phyloP scores from a whole-genome alignment of 2,113 vertebrate genomes.

The Eulemur macaco region DNA sequence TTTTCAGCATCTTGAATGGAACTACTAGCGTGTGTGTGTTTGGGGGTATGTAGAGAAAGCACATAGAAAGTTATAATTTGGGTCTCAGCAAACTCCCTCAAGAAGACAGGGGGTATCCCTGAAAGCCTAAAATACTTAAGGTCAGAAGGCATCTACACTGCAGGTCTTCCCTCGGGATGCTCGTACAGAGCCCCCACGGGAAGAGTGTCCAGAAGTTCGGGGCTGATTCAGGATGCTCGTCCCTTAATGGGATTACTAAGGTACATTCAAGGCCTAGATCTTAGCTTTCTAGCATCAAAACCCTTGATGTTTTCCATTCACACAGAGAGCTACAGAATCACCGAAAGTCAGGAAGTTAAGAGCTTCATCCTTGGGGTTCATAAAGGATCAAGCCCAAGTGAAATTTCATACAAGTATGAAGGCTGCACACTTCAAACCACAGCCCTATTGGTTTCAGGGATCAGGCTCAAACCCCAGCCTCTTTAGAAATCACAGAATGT shows the following conservation, averaged over 20 bases:
- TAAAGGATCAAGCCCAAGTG: neutral
- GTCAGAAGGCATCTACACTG: accelerated
- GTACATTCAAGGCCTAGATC: neutral
- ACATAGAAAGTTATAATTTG: neutral
- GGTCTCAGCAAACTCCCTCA: neutral
- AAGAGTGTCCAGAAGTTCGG: neutral
- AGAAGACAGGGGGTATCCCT: neutral
- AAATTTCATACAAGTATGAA: neutral
- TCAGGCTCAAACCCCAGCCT: neutral
- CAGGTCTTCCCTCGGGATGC: neutral
- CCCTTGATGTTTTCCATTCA: neutral
- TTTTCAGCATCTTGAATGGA: neutral
- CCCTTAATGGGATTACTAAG: neutral
- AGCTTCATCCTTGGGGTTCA: neutral
- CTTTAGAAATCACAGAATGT: neutral
- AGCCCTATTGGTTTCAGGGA: neutral
- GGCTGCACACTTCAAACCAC: neutral
- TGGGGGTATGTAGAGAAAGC: neutral
- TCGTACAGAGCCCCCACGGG: neutral
- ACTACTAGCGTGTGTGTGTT: neutral
- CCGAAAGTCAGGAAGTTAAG: neutral
- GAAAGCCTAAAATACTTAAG: neutral
- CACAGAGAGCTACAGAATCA: neutral
- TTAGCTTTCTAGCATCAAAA: neutral
- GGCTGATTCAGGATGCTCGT: neutral